Evolutionary conservation across 2,113 vertebrate genomes (phyloP), one percentile per base, ranked within the genome.

Genomic region (Suncus etruscus): DNA sequence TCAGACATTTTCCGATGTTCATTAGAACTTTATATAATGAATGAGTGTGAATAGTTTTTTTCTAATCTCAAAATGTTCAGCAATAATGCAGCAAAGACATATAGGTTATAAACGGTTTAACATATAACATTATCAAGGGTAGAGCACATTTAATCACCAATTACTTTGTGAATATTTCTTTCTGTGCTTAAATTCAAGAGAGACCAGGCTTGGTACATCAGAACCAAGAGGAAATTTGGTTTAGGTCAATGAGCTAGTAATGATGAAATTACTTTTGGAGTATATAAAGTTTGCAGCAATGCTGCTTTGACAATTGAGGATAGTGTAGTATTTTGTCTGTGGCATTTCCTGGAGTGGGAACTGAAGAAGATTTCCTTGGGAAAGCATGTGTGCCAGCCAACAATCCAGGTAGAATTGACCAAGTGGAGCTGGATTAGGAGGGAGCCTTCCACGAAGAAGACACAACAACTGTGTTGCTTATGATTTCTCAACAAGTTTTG

Each of bases 1-100:
- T 94, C 50, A 78, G 58, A 1, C 50, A 61, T 72, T 93, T 77
- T 90, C 65, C 81, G 70, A 78, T 70, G 88, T 82, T 81, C 50
- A 1, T 20, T 48, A 82, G 91, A 18, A 10, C 4, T n/a, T 91
- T 74, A n/a, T 48, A 76, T 18, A 70, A n/a, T n/a, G 1, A 16
- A 32, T 92, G 54, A 83, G 9, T 86, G 5, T 12, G 73, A 63
- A 75, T 51, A 85, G 51, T 45, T 73, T 6, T 61, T 80, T 92
- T 87, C 51, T 31, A 89, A 90, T 39, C 48, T 66, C 61, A 75
- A 54, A 29, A 61, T 94, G 20, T 73, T 39, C 1, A 50, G 27
- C 39, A 85, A 86, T 72, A 16, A 27, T 45, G 25, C 45, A 58
- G 8, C 86, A 86, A 81, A 80, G 63, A 50, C 7, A 8, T 69